A percentile compares a stretch with the other conserved stretches of the same genome.
Conservation (phyloP, 2,113 vertebrate genomes). For the Nipponia nippon region DNA sequence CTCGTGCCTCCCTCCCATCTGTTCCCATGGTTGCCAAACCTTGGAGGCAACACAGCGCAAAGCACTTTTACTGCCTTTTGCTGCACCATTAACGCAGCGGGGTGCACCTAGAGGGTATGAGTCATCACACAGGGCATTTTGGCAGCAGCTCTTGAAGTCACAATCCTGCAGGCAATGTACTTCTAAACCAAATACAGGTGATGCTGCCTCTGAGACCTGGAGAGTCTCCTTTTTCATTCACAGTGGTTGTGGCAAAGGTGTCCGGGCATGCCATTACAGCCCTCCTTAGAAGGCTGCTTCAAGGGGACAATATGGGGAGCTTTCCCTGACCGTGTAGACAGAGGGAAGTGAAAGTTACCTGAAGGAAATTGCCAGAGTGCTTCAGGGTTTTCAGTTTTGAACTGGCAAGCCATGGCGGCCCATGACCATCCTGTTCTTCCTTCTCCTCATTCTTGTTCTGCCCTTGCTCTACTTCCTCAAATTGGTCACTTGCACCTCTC, state of each 20-base stretch:
- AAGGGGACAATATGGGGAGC: background rate
- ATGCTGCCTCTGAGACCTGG: background rate
- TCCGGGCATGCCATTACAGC: background rate
- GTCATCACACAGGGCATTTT: background rate
- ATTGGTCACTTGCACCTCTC: background rate
- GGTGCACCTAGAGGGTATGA: background rate
- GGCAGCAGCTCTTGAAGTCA: background rate
- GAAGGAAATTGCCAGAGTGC: background rate
- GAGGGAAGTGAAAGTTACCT: background rate
- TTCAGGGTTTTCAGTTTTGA: background rate
- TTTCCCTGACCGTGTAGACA: fast-evolving
- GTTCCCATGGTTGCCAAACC: background rate
- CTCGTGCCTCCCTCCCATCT: background rate
- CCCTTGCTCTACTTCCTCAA: background rate
- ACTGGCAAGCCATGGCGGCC: background rate
- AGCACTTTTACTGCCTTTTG: background rate
- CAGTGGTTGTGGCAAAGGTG: background rate
- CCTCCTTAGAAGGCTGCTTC: background rate
- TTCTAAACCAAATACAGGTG: background rate
- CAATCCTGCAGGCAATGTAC: background rate
- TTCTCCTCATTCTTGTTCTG: background rate
- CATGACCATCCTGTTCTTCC: background rate
- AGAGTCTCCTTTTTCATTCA: background rate
- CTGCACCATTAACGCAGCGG: background rate
- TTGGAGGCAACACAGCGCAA: background rate